Evolutionary conservation across 2,888 invertebrate species (phyloP), one percentile per base, ranked within the genome.

Genomic region (Dynastes maya): DNA sequence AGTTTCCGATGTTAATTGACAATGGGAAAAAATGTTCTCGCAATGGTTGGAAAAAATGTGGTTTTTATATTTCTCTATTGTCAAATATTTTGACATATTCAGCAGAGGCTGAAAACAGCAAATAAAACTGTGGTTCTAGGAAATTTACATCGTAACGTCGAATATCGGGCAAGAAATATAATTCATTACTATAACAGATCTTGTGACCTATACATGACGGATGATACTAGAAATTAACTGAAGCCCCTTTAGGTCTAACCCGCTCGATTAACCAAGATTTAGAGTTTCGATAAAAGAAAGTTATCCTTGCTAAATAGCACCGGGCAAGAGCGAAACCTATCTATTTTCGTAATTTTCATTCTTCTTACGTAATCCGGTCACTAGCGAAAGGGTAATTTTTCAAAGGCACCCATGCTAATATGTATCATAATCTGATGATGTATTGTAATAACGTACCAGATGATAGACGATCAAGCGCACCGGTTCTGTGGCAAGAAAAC

Each of bases 381-480:
- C 49, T 67, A 67, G 45, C 6, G 27, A 67, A 67, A 32, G 63
- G 29, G n/a, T 63, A 32, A 63, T 63, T 63, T 63, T 63, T 63
- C 29, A 63, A 67, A 67, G 8, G 2, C 67, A 22, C 13, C 45
- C 13, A 67, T 67, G 67, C 49, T 49, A 67, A 67, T 40, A 27
- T 27, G 67, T 49, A 67, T 67, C 67, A 67, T 49, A 67, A 67
- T 49, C 67, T 16, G 45, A 67, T 45, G 67, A 67, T 67, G 65
- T 67, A 67, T 67, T 45, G 65, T 45, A 67, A 67, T 67, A 45
- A 67, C 67, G 40, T 67, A 49, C 45, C 49, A 67, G 67, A 67
- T 67, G 45, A 45, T 67, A 67, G 45, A 49, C 45, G 67, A 67
- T 67, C 49, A 67, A 67, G 16, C 49, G 45, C 27, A 49, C 67